A percentile compares a stretch with the other conserved stretches of the same genome.
phyloP scores from a whole-genome alignment of 1,140 invertebrate genomes.

The Meteorus sp. region DNA sequence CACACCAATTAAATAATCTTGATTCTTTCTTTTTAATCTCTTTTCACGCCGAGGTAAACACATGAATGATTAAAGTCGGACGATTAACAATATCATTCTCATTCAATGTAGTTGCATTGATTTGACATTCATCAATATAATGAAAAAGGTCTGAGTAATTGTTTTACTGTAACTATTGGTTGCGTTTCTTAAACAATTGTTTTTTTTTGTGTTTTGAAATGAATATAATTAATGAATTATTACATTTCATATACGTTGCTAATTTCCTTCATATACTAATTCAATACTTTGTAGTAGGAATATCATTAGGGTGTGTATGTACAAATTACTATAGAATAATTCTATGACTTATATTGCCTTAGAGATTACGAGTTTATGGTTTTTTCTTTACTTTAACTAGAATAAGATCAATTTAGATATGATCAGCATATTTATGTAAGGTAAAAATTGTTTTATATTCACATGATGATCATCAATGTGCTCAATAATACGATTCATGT shows the following conservation, averaged over 20 bases:
- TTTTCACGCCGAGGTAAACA: no score
- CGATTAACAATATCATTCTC: no score
- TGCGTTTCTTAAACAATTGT: no score
- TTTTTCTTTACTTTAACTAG: constrained; percentile 8
- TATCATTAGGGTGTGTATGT: constrained; percentile 27
- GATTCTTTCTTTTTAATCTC: no score
- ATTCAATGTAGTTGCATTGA: no score
- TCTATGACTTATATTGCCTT: constrained; percentile 23
- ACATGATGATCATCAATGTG: background rate
- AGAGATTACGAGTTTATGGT: constrained; percentile 17
- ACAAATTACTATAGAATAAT: constrained; percentile 25
- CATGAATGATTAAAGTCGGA: no score
- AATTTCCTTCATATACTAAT: constrained; percentile 2
- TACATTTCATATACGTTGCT: constrained; percentile 2
- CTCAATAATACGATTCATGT: no score
- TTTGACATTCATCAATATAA: no score
- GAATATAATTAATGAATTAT: constrained; percentile 3
- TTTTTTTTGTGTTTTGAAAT: no score
- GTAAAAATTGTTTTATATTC: constrained; percentile 1
- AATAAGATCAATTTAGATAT: background rate
- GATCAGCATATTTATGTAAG: background rate
- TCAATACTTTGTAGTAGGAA: constrained; percentile 24
- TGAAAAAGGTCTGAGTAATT: no score
- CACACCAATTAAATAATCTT: no score
- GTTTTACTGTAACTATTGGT: no score